Base-by-base conservation (phyloP, 2,797 vertebrate species). In the Pipistrellus pipistrellus region DNA sequence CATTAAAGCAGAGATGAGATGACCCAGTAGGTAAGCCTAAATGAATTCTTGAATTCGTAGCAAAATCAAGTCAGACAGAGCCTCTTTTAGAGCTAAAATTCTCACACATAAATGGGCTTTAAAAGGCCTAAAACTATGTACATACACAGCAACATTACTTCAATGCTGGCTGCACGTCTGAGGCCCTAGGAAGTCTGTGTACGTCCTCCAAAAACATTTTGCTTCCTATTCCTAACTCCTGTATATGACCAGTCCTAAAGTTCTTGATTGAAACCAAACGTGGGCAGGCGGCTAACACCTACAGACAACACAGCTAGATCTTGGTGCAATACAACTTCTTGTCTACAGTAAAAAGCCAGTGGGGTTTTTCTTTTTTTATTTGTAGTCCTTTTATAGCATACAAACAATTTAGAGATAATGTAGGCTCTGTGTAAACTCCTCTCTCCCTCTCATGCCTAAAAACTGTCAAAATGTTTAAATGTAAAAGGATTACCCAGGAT, bases 391-490 rank as follows among this genome's bases (percentile, higher is more conserved):
- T 88, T 85, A 82, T 68, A 86, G 68, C 53, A 96, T 97, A 88
- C 66, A 95, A 96, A 85, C n/a, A 73, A 62, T 48, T 48, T n/a
- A 85, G 73, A 92, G 92, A 84, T 66, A 38, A 94, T 57, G 14
- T 83, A 85, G 46, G 32, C 18, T 95, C 72, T 48, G 1, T 2
- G 4, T 35, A 96, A 96, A 89, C 8, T 32, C 3, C 27, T 59
- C 41, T 82, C 48, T 94, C 51, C 8, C 32, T 76, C 14, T 85
- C 27, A 86, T 84, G 90, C 44, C 51, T 72, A 53, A 90, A 94
- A 93, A 53, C 94, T 96, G 95, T 97, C 97, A 96, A 94, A 95
- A 96, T 91, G 96, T 96, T 97, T 96, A 82, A 96, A 90, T 94
- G 84, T 69, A 78, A 73, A 94, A 90, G 73, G 81, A 94, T 96